These are phyloP conservation scores for Dexiosoma caninum DNA, from an alignment of 2,888 invertebrate genomes.

Conservation along the genomic window DNA sequence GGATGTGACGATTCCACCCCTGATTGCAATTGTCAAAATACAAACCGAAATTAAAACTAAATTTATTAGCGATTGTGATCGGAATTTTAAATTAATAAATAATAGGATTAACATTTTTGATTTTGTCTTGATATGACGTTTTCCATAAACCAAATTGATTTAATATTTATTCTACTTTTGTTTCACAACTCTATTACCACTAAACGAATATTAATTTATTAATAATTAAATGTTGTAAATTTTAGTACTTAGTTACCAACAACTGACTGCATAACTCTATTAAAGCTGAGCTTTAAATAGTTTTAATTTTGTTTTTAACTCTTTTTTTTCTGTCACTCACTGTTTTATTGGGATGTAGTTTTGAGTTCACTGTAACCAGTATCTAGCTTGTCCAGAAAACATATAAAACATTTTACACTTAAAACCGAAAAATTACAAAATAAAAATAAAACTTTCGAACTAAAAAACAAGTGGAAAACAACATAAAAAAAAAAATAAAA, in stretches of 20 bases:
- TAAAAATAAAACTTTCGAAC: not conserved
- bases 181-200: too few species aligned
- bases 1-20: too few species aligned
- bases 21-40: too few species aligned
- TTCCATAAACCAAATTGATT: too few species aligned
- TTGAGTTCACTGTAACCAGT: constrained; percentile 13
- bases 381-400: constrained; percentile 8
- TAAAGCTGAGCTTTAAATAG: constrained; percentile 61
- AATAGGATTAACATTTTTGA: too few species aligned
- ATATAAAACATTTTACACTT: constrained; percentile 35
- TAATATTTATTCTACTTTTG: not conserved
- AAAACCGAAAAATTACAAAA: constrained; percentile 15
- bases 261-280: too few species aligned
- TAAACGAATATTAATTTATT: not conserved
- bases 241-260: constrained; percentile 21
- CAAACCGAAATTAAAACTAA: too few species aligned
- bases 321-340: constrained; percentile 26
- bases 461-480: not conserved
- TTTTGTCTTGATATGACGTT: too few species aligned
- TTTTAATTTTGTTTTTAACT: constrained; percentile 45
- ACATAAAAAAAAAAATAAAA: constrained; percentile 2
- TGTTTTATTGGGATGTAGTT: constrained; percentile 10
- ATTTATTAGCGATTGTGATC: not conserved
- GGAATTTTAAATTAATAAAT: too few species aligned
- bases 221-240: constrained; percentile 20